Evolutionary conservation across 2,888 invertebrate species (phyloP).

Genomic region (Eupithecia tripunctaria): DNA sequence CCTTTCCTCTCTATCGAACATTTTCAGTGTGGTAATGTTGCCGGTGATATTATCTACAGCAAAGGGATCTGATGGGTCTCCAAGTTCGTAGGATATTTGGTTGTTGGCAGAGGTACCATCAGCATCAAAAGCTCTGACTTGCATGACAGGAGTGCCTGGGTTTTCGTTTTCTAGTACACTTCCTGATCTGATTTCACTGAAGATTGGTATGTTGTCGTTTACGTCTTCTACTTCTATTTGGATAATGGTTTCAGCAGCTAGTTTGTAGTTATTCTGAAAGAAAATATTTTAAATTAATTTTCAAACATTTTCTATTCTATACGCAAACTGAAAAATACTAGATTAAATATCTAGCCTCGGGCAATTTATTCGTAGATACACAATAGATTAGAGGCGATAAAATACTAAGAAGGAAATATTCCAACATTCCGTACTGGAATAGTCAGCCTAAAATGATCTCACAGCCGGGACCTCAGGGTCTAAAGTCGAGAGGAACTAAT

Average conservation of each 20-base stretch:
- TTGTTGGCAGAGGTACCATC: constrained; percentile 94
- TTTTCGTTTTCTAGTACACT: constrained; percentile 94
- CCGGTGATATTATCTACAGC: constrained; percentile 93
- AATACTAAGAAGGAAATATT: constrained; percentile 1
- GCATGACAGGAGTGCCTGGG: constrained; percentile 93
- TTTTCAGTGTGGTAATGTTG: constrained; percentile 91
- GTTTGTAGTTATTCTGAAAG: constrained; percentile 89
- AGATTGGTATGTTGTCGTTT: constrained; percentile 95
- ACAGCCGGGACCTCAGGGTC: constrained; percentile 4
- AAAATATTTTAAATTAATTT: background rate
- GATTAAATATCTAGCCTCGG: background rate
- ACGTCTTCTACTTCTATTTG: constrained; percentile 93
- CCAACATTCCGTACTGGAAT: background rate
- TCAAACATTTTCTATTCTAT: background rate
- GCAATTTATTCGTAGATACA: background rate
- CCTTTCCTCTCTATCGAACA: constrained; percentile 94
- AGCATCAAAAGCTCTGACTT: constrained; percentile 92
- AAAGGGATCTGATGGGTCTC: constrained; percentile 89
- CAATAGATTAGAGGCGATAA: background rate
- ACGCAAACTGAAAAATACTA: background rate
- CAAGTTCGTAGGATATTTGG: constrained; percentile 91
- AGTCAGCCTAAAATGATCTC: background rate
- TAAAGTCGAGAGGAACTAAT: constrained; percentile 17
- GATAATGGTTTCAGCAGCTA: constrained; percentile 91
- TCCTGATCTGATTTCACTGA: constrained; percentile 92